A percentile compares a stretch with the other conserved stretches of the same genome.
These are phyloP conservation scores for Rhombomys opimus DNA, from an alignment of 2,113 vertebrate species.

Conservation along the genomic window DNA sequence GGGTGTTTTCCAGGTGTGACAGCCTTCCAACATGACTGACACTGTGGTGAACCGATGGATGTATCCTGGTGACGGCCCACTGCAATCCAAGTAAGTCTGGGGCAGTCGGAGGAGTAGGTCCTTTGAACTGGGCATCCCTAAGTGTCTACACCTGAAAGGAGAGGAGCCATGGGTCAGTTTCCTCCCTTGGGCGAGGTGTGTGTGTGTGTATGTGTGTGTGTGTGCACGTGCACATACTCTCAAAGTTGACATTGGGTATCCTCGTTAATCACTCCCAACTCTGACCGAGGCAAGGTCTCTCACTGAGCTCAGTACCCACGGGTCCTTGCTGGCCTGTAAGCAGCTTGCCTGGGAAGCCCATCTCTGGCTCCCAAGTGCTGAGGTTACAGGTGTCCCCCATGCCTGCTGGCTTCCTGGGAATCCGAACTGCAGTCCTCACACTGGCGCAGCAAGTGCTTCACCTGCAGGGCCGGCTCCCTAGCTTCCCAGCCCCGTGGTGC, in stretches of 20 bases:
- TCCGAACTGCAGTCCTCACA: neutral
- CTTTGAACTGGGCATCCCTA: neutral
- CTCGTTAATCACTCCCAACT: no score
- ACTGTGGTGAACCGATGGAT: conserved; percentile 92
- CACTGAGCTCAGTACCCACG: neutral
- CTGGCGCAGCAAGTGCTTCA: neutral
- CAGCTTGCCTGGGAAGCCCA: neutral
- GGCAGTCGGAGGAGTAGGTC: neutral
- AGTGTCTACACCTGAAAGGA: neutral
- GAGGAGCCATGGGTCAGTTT: neutral
- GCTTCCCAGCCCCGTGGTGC: neutral
- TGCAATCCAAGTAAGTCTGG: conserved; percentile 89
- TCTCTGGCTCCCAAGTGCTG: neutral
- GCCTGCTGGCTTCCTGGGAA: neutral
- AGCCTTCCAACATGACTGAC: conserved; percentile 91
- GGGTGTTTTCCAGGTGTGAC: neutral
- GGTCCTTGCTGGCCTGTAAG: neutral
- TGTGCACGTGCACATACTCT: neutral
- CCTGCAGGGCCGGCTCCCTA: no score
- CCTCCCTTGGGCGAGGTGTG: neutral
- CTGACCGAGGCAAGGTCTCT: neutral
- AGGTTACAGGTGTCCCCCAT: neutral
- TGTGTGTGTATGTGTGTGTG: neutral
- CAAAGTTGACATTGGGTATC: neutral
- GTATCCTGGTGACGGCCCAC: conserved; percentile 90